Conservation (phyloP, 2,797 vertebrate genomes). For the Pitangus sulphuratus region DNA sequence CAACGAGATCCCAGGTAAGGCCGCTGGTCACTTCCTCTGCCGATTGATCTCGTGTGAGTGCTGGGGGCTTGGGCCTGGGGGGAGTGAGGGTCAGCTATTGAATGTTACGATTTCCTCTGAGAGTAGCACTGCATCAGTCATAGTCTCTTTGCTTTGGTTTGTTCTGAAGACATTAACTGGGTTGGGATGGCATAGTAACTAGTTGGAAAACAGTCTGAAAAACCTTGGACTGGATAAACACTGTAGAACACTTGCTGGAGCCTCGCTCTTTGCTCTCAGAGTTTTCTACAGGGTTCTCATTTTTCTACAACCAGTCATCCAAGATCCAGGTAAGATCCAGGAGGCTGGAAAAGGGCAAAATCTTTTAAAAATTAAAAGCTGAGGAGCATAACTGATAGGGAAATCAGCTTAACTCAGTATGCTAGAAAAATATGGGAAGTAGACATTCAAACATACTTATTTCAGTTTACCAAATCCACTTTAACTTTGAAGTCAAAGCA, state of each 20-base stretch:
- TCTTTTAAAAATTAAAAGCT: background rate
- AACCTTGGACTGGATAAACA: background rate
- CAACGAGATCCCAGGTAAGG: conserved; percentile 96
- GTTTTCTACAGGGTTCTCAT: background rate
- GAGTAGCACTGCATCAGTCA: background rate
- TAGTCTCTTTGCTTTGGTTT: background rate
- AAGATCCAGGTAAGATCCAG: background rate
- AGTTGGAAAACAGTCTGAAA: background rate
- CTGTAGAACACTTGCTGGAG: background rate
- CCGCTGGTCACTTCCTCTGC: fast-evolving
- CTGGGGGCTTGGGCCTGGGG: background rate
- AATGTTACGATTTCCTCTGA: fast-evolving
- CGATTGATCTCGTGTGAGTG: fast-evolving
- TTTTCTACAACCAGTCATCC: background rate
- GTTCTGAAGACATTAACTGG: background rate
- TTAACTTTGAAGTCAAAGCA: background rate
- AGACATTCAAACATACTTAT: background rate
- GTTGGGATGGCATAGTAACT: background rate
- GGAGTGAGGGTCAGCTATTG: fast-evolving
- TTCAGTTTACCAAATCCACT: background rate
- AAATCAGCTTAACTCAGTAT: background rate
- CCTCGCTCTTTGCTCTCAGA: background rate
- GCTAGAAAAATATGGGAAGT: background rate
- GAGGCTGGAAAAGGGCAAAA: background rate
- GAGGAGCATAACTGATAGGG: background rate